Evolutionary conservation across 1,140 invertebrate genomes (phyloP).

Genomic region (Ladona fulva): DNA sequence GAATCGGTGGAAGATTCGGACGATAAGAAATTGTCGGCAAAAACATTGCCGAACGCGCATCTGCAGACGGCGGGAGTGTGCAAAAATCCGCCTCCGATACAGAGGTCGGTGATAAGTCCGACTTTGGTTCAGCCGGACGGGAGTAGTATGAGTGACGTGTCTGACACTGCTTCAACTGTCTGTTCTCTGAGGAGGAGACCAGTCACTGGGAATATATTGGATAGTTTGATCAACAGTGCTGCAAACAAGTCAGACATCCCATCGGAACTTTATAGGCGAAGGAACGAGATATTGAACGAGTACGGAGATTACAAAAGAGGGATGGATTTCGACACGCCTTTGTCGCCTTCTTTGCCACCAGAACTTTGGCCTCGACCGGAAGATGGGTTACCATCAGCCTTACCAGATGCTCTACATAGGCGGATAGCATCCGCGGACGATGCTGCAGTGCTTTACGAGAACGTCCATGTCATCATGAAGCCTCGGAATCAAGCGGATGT

Average conservation of each 20-base stretch:
- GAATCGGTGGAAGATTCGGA: neutral
- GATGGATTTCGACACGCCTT: neutral
- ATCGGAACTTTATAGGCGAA: neutral
- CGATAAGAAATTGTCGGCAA: neutral
- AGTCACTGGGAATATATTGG: neutral
- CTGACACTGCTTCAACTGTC: neutral
- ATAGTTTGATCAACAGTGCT: slow-evolving; percentile 11
- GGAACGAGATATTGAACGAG: neutral
- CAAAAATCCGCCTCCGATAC: neutral
- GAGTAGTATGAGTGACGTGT: neutral
- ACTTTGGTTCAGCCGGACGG: neutral
- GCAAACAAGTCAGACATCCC: neutral
- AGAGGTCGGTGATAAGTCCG: neutral
- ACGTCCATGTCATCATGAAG: neutral
- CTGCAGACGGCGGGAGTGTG: neutral
- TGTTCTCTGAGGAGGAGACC: neutral
- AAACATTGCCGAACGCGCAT: neutral
- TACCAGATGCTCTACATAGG: neutral
- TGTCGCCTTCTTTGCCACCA: neutral
- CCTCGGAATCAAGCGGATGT: neutral
- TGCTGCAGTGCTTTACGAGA: neutral
- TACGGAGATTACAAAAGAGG: neutral
- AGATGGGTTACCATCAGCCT: neutral
- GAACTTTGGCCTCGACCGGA: neutral
- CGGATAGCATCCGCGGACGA: neutral